phyloP scores from a whole-genome alignment of 2,797 vertebrate species.

The Chiroxiphia lanceolata region DNA sequence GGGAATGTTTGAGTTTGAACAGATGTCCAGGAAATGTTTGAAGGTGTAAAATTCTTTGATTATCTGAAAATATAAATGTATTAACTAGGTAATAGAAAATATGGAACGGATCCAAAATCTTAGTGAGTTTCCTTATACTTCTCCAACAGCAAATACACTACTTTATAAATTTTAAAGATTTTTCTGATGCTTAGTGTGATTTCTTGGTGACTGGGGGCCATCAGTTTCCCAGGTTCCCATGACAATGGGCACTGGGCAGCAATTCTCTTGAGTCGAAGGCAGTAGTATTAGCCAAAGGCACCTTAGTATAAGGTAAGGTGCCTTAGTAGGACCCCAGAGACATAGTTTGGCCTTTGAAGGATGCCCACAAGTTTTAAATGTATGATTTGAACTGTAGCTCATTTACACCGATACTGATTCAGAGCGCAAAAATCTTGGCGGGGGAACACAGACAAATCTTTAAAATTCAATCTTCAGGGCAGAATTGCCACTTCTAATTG shows the following conservation, averaged over 20 bases:
- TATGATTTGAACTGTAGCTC: neutral
- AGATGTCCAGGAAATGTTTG: neutral
- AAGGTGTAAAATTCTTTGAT: neutral
- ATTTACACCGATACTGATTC: neutral
- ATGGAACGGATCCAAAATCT: neutral
- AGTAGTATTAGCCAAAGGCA: neutral
- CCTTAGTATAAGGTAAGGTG: neutral
- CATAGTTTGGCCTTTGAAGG: neutral
- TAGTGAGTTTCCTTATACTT: neutral
- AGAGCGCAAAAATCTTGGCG: neutral
- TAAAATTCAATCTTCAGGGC: neutral
- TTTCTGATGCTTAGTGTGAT: neutral
- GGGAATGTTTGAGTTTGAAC: neutral
- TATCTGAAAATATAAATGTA: neutral
- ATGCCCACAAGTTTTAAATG: neutral
- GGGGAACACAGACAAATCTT: neutral
- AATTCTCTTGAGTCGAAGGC: neutral
- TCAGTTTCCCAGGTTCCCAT: neutral
- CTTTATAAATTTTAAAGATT: neutral
- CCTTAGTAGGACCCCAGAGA: neutral
- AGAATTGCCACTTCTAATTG: neutral
- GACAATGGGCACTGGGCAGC: neutral
- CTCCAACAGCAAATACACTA: neutral
- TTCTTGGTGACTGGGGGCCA: neutral
- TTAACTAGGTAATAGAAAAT: neutral